These are phyloP conservation scores for Portevinia maculata DNA, from an alignment of 2,888 invertebrate genomes.

Conservation along the genomic window DNA sequence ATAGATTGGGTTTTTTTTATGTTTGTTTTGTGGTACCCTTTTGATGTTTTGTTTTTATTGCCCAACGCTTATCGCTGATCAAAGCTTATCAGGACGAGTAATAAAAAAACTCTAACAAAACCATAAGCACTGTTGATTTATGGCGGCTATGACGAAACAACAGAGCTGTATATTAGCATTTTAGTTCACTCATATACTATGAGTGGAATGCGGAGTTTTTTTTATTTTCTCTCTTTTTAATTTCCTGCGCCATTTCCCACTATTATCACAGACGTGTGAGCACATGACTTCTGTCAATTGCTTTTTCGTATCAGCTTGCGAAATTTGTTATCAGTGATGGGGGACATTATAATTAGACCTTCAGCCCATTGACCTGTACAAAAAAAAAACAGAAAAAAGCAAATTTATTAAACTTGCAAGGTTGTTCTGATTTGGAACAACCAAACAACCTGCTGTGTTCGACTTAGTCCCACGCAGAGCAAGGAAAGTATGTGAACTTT, in stretches of 20 bases:
- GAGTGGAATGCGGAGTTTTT: slow-evolving; percentile 10
- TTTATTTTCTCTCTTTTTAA: slow-evolving; percentile 4
- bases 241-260: slow-evolving; percentile 22
- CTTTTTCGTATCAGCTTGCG: slow-evolving; percentile 13
- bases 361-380: slow-evolving; percentile 22
- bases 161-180: not conserved
- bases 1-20: not conserved
- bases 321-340: slow-evolving; percentile 21
- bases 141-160: slow-evolving; percentile 15
- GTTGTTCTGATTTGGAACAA: not conserved
- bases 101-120: slow-evolving; percentile 15
- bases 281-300: slow-evolving; percentile 25
- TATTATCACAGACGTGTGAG: slow-evolving; percentile 28
- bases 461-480: slow-evolving; percentile 4
- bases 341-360: slow-evolving; percentile 12
- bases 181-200: not conserved
- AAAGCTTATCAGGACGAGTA: slow-evolving; percentile 15
- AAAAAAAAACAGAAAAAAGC: slow-evolving; percentile 7
- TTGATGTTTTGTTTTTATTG: not conserved
- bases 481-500: slow-evolving; percentile 8
- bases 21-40: not conserved
- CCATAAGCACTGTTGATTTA: slow-evolving; percentile 4
- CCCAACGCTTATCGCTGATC: slow-evolving; percentile 18
- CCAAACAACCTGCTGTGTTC: not conserved
- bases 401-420: slow-evolving; percentile 14